Evolutionary conservation across 2,113 vertebrate species (phyloP), one percentile per base, ranked within the genome.

Genomic region (Entelurus aequoreus): DNA sequence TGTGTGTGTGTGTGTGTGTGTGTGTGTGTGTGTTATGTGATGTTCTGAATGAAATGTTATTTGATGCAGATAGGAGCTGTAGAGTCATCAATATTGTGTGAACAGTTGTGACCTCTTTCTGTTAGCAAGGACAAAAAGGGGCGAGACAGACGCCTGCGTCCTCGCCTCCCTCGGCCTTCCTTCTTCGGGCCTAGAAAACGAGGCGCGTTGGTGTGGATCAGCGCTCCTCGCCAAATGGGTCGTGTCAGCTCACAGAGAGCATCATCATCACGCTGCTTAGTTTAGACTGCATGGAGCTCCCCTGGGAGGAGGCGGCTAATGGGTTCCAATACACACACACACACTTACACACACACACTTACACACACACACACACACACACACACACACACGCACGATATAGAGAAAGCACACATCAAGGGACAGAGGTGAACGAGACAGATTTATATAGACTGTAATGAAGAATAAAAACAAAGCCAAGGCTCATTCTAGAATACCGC

Each of bases 181-280:
- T 74, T 61, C 68, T 62, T 58, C 62, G 72, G 50, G 69, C 71
- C 75, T 28, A 28, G 79, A 78, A 79, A 79, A 84, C 54, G 76
- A 83, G 66, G 71, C 71, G 74, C 51, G 36, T 50, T 76, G 71
- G 68, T 78, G 70, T 68, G 71, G 65, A 82, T 87, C 85, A 86
- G 73, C 76, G 66, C 72, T 81, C 63, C 66, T 66, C 70, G 70
- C 68, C 78, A 88, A 87, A 88, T 85, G 76, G 74, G 66, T 86
- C 81, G 71, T 85, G 86, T 88, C 87, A 87, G 88, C 81, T 76
- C 78, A 82, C 78, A 70, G 76, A 80, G 68, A 82, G 68, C 69
- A 79, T 86, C 83, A 85, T 88, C 77, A 85, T 83, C 79, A 65
- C 11, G 53, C 80, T 81, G 80, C 84, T 86, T 80, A 84, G 82